Base-by-base conservation (phyloP, 37 sponge, comb jelly and placozoan species). In the Agelas oroides region DNA sequence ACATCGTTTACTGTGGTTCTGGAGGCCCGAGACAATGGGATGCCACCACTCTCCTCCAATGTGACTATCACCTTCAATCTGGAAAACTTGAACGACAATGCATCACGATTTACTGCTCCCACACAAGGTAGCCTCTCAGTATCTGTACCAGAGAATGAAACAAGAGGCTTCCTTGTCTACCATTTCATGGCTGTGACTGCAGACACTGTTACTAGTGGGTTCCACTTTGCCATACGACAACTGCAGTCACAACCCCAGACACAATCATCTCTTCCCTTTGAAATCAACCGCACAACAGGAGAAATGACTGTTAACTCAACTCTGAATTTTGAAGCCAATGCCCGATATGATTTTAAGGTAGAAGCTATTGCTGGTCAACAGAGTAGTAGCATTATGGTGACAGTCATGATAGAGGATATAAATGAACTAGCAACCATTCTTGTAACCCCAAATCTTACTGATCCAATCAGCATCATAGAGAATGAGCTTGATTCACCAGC, bases 1-100 rank as follows among this genome's bases (percentile, higher is more conserved):
- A 16, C 39, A 14, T 30, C 63, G 0, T 34, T 61, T 28, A 23
- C 34, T 15, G 14, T 82, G 12, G 30, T 59, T 20, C 73, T 82
- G 27, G 28, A 37, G 53, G 83, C 83, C 25, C 17, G 14, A 8
- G 83, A 82, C n/a, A 32, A 35, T 82, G 83, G 73, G 12, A 8
- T 37, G 19, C 41, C 61, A 33, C 38, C 59, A 28, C 70, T 27
- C 1, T n/a, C 17, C 14, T 40, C 56, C 33, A 70, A n/a, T 33
- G 24, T 72, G 21, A 72, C 83, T 2, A 23, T 82, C 34, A 59
- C 59, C 20, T 16, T 82, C n/a, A 14, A 18, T 54, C 18, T 81
- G 27, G 27, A 20, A 12, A 72, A 70, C 30, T 21, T 70, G n/a
- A 82, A 82, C 71, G 36, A 46, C 66, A 78, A 62, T 36, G 28